A percentile compares a stretch with the other conserved stretches of the same genome.
phyloP scores from a whole-genome alignment of 2,113 vertebrate genomes.

The Sylvilagus bachmani region DNA sequence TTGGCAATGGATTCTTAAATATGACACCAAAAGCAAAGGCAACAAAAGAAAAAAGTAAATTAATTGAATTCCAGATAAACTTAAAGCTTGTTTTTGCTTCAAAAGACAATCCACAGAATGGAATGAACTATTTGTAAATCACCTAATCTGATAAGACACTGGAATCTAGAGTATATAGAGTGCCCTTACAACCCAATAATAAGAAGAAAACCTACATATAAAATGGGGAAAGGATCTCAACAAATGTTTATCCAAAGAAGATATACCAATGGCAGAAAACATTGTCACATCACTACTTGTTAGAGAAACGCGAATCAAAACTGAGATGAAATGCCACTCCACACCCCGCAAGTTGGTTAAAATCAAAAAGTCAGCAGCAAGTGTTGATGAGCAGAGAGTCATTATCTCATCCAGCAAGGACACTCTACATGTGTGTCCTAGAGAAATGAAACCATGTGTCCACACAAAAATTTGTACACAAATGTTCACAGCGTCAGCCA shows the following conservation, averaged over 20 bases:
- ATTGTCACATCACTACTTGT: too few relatives aligned
- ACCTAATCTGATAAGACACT: not conserved
- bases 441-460: not conserved
- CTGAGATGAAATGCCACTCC: not conserved
- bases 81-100: not conserved
- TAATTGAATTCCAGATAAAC: not conserved
- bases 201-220: not conserved
- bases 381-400: not conserved
- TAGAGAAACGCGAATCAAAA: not conserved
- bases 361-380: not conserved
- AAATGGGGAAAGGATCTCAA: not conserved
- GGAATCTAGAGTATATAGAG: not conserved
- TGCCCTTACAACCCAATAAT: not conserved
- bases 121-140: not conserved
- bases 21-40: not conserved
- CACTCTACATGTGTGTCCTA: not conserved
- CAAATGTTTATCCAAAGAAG: not conserved
- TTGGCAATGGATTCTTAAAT: not conserved
- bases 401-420: not conserved
- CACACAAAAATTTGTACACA: not conserved
- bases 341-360: not conserved
- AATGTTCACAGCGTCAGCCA: not conserved
- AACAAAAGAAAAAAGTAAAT: not conserved
- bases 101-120: not conserved
- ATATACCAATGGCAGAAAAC: too few relatives aligned